Percentiles rank a stretch among this genome's conserved stretches.
These are phyloP conservation scores for Engraulis encrasicolus DNA, from an alignment of 2,113 vertebrate genomes.

Conservation along the genomic window DNA sequence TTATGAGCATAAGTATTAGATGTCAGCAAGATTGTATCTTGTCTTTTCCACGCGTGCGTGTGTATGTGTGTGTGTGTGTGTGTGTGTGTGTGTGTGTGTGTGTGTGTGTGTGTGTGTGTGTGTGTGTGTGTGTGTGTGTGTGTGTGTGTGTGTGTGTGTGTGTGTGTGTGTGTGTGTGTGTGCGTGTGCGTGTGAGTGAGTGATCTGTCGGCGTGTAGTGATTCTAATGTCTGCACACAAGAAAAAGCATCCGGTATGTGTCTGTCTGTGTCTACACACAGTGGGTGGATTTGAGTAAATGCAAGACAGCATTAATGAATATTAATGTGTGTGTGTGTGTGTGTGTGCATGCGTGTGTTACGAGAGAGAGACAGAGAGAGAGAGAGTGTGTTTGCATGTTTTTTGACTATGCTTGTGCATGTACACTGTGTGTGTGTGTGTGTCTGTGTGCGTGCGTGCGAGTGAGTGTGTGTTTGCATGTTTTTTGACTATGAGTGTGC, in stretches of 20 bases:
- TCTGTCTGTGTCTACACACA: background rate
- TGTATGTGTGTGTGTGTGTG: slow-evolving; percentile 15
- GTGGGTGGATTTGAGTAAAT: background rate
- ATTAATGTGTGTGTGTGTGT: background rate
- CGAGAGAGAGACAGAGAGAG: too few species aligned
- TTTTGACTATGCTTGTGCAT: background rate
- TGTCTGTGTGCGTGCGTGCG: too few species aligned
- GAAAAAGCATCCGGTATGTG: too few species aligned
- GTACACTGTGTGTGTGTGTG: background rate
- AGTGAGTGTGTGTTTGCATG: too few species aligned
- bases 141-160: background rate
- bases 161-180: background rate
- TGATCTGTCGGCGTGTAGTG: too few species aligned
- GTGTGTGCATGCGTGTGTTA: background rate
- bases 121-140: background rate
- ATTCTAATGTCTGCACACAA: too few species aligned
- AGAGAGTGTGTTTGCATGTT: too few species aligned
- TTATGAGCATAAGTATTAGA: background rate
- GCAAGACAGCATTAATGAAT: too few species aligned
- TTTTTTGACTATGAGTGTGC: too few species aligned
- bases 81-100: background rate
- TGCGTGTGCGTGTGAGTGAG: background rate
- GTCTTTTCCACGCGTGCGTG: too few species aligned
- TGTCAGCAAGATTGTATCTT: slow-evolving; percentile 6
- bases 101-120: background rate